Evolutionary conservation across 2,888 invertebrate species (phyloP).

Genomic region (Acronicta alni): DNA sequence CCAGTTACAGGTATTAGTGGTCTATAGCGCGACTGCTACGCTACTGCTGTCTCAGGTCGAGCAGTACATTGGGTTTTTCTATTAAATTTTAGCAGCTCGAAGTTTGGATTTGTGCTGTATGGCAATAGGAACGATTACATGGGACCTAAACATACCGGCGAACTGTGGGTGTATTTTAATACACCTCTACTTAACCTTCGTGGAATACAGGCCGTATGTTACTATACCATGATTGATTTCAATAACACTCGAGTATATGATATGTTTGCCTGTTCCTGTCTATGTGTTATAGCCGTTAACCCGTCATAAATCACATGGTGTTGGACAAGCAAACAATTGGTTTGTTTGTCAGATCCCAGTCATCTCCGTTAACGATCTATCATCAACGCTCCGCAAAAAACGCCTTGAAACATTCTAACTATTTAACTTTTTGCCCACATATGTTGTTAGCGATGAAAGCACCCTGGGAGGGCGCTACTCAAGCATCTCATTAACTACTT

Average conservation of each 20-base stretch:
- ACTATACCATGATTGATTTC: slow-evolving; percentile 50
- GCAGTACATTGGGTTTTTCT: too few relatives aligned
- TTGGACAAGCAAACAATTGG: slow-evolving; percentile 78
- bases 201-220: too few relatives aligned
- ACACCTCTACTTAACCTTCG: too few relatives aligned
- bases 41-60: too few relatives aligned
- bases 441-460: slow-evolving; percentile 66
- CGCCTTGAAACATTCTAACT: slow-evolving; percentile 60
- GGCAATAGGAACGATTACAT: too few relatives aligned
- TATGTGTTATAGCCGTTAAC: slow-evolving; percentile 48
- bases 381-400: slow-evolving; percentile 75
- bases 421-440: slow-evolving; percentile 68
- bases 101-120: too few relatives aligned
- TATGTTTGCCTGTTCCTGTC: slow-evolving; percentile 41
- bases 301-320: slow-evolving; percentile 77
- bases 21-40: too few relatives aligned
- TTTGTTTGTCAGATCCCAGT: slow-evolving; percentile 79
- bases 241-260: slow-evolving; percentile 41
- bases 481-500: slow-evolving; percentile 69
- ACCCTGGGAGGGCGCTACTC: slow-evolving; percentile 68
- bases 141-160: too few relatives aligned
- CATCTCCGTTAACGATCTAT: slow-evolving; percentile 76
- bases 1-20: too few relatives aligned
- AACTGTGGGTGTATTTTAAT: too few relatives aligned
- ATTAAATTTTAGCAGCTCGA: too few relatives aligned